Evolutionary conservation across 1,140 invertebrate species (phyloP), one percentile per base, ranked within the genome.

Genomic region (Araneus ventricosus): DNA sequence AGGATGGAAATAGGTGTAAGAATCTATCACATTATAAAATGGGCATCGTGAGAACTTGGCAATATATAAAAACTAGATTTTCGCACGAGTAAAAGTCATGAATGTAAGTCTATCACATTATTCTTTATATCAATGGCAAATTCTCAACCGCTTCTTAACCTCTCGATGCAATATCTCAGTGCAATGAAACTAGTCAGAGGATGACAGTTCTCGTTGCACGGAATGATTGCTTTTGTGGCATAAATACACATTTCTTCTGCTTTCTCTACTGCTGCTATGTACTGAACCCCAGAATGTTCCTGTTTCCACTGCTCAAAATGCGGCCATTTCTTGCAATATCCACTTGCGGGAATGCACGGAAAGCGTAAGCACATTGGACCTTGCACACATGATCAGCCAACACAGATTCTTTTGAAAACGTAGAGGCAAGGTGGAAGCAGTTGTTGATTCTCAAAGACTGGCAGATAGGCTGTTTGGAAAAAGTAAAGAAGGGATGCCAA

Each of bases 361-460:
- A 96, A 14, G 96, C 95, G 94, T 96, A 96, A 8, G 96, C 95
- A 95, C 98, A 99, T 95, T 99, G 98, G 0, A 98, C 97, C n/a
- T 97, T 97, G 95, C 98, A 99, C 0, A 98, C 97, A 94, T 98
- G 97, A 94, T 99, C 98, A 4, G 97, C 96, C 39, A 98, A 95
- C 34, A 99, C 97, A 0, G 97, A 97, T 85, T 98, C 98, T 79
- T 97, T 96, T 39, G 97, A 97, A 95, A 97, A 98, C 95, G 98
- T 97, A 52, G 97, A 96, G 27, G 98, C 95, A 61, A 99, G 96
- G 94, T 98, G 97, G 57, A 97, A 97, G 95, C 98, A 99, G 95
- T 98, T 98, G 24, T 97, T 98, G 89, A 99, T 97, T 94, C 98
- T 97, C 20, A 99, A 95, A 0, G 98, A 98, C 41, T 98, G 98